phyloP scores from a whole-genome alignment of 1,140 invertebrate species.

The Apis florea region DNA sequence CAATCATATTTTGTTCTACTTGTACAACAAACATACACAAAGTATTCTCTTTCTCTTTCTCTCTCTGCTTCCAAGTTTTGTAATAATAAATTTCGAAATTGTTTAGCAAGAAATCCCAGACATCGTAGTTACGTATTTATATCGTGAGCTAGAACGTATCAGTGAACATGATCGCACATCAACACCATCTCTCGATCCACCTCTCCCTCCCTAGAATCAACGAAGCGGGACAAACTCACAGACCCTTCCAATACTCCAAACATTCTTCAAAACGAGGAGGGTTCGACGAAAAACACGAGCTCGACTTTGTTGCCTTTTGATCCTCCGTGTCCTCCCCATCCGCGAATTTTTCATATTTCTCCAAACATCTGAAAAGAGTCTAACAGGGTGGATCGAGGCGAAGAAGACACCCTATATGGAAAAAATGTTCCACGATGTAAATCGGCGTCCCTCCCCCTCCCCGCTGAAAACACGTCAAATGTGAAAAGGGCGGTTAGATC shows the following conservation, averaged over 20 bases:
- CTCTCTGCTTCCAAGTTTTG: no score
- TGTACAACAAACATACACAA: no score
- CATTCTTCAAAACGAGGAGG: constrained; percentile 31
- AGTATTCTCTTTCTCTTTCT: no score
- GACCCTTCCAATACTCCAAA: constrained; percentile 17
- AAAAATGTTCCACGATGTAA: neutral
- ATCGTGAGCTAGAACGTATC: neutral
- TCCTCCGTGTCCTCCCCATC: neutral
- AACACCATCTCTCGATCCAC: neutral
- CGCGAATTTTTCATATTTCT: constrained; percentile 34
- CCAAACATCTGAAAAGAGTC: constrained; percentile 15
- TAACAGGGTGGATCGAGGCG: neutral
- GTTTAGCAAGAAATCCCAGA: neutral
- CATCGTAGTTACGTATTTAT: neutral
- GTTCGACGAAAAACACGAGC: constrained; percentile 14
- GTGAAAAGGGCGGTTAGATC: neutral
- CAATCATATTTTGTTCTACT: no score
- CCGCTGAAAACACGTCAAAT: neutral
- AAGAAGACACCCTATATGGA: neutral
- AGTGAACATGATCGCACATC: constrained; percentile 5
- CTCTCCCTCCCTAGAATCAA: neutral
- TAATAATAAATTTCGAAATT: neutral
- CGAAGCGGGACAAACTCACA: constrained; percentile 12
- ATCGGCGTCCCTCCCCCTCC: neutral
- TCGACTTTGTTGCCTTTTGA: constrained; percentile 17